Evolutionary conservation across 1,140 invertebrate genomes (phyloP).

Genomic region (Antheraea mylitta): DNA sequence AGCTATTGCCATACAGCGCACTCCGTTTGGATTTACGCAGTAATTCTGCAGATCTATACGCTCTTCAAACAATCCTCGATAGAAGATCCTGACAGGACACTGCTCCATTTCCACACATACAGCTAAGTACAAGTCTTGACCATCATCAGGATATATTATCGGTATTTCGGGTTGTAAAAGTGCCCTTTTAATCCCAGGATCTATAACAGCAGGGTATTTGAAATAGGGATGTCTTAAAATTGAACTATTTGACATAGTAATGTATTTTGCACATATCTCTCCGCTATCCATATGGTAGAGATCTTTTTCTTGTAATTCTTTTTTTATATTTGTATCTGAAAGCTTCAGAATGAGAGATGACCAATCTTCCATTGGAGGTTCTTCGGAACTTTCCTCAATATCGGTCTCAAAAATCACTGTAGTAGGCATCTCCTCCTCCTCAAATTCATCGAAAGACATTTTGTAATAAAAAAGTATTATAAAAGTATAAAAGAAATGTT

Average conservation of each 20-base stretch:
- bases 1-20: constrained; percentile 59
- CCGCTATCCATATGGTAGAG: constrained; percentile 50
- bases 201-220: constrained; percentile 66
- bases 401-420: constrained; percentile 30
- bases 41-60: constrained; percentile 72
- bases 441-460: constrained; percentile 36
- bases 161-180: constrained; percentile 57
- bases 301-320: constrained; percentile 33
- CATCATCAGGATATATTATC: constrained; percentile 57
- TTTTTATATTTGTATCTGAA: constrained; percentile 42
- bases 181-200: constrained; percentile 73
- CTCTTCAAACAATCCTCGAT: constrained; percentile 51
- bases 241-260: constrained; percentile 68
- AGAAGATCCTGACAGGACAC: constrained; percentile 59
- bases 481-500: constrained; percentile 22
- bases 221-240: constrained; percentile 69
- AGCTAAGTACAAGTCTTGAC: constrained; percentile 62
- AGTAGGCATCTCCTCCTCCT: constrained; percentile 18
- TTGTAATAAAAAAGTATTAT: constrained; percentile 21
- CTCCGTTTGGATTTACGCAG: constrained; percentile 60
- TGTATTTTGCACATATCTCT: constrained; percentile 54
- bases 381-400: constrained; percentile 40
- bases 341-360: constrained; percentile 43
- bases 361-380: constrained; percentile 55
- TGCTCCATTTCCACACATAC: constrained; percentile 67